These are phyloP conservation scores for Peromyscus nudipes DNA, from an alignment of 2,797 vertebrate genomes.

Conservation along the genomic window DNA sequence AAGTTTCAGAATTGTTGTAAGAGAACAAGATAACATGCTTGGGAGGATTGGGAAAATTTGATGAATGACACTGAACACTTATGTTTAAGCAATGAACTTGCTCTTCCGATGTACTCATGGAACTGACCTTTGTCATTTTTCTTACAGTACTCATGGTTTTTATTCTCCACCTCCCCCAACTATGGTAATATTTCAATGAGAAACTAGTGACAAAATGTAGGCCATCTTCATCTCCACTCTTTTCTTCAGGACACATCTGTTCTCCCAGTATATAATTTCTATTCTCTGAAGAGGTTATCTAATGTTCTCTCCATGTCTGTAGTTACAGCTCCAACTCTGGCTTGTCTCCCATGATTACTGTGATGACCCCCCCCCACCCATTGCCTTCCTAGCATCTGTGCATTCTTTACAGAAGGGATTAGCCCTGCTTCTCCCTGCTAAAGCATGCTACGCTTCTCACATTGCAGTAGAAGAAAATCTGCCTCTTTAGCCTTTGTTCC, in stretches of 20 bases:
- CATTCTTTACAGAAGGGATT: slow-evolving; percentile 3
- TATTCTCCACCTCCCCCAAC: background rate
- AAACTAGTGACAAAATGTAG: background rate
- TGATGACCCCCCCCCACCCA: background rate
- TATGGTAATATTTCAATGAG: background rate
- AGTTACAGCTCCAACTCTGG: background rate
- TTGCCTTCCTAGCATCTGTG: background rate
- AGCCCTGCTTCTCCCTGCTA: background rate
- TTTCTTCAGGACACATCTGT: background rate
- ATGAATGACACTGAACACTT: background rate
- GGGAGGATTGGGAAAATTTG: background rate
- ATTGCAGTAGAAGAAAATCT: slow-evolving; percentile 29
- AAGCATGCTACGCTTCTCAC: background rate
- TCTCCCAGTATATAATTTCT: background rate
- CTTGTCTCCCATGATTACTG: background rate
- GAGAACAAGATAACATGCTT: background rate
- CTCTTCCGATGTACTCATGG: background rate
- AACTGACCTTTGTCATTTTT: background rate
- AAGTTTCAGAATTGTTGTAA: background rate
- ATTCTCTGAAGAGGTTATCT: background rate
- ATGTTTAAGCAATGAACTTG: background rate
- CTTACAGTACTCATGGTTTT: background rate
- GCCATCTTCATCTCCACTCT: background rate
- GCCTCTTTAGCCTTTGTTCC: background rate
- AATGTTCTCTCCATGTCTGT: background rate